Base-by-base conservation (phyloP, 2,797 vertebrate genomes). In the Triplophysa yarkandensis region DNA sequence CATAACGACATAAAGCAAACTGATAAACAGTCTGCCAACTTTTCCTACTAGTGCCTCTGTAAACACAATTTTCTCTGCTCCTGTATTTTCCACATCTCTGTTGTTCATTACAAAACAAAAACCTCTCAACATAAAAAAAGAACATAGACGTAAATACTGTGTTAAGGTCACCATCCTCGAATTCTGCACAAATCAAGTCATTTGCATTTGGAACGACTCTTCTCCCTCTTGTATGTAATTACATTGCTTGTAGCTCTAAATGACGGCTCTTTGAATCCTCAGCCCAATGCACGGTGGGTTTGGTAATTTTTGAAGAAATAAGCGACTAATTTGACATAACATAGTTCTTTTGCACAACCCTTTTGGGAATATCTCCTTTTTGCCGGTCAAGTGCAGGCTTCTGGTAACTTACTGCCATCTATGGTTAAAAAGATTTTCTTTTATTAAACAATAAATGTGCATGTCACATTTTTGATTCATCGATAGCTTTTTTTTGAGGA, bases 341-440 rank as follows among this genome's bases (percentile, higher is more conserved):
- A 73, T 74, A 71, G 62, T 63, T 68, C 48, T 71, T 80, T 74
- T 73, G 57, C 68, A 82, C 75, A 64, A 78, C 41, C 61, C 76
- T 76, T 80, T 75, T 77, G 68, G 66, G 70, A 79, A 77, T 64
- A 32, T 69, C 52, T 64, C 48, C 21, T 74, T 75, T 67, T 77
- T 54, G 34, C 14, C 7, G 6, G 66, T 72, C 77, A 65, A 17
- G 50, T 17, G 48, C 63, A 77, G 58, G 70, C 58, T 65, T 16
- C 41, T 68, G 74, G 80, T 48, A 77, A 82, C 65, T 82, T 82
- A 77, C 80, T 82, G 80, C 80, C 80, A 74, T 72, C 80, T 82
- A 82, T 77, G 80, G 80, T 71, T 67, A 62, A 34, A 57, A 74
- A 62, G n/a, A 58, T 58, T 6, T 76, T 54, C 7, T 68, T 76